Conservation (phyloP, 2,888 invertebrate species). For the Muscina levida region DNA sequence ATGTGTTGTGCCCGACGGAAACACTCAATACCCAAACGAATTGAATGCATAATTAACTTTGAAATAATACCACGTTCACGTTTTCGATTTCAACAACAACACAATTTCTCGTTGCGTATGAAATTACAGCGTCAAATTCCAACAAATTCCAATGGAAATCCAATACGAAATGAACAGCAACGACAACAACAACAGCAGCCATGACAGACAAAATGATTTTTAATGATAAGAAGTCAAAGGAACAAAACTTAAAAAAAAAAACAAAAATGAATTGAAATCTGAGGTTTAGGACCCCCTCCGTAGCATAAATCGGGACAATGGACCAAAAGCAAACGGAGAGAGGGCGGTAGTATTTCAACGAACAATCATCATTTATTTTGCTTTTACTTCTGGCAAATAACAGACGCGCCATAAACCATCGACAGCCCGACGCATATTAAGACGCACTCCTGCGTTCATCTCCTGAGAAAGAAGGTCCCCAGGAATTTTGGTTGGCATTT, state of each 20-base stretch:
- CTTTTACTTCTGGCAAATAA: conserved; percentile 49
- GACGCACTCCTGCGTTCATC: not conserved
- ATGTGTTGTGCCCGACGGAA: conserved; percentile 20
- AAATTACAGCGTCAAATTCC: conserved; percentile 12
- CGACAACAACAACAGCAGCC: conserved; percentile 29
- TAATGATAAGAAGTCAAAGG: conserved; percentile 43
- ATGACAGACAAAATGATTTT: conserved; percentile 38
- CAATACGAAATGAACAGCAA: not conserved
- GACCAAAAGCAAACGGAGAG: too few species aligned
- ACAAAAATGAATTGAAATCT: too few species aligned
- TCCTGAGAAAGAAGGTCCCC: not conserved
- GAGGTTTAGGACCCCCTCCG: not conserved
- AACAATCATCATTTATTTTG: conserved; percentile 26
- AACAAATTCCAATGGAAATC: conserved; percentile 11
- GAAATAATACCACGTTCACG: conserved; percentile 16
- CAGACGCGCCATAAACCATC: not conserved
- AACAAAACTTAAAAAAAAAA: conserved; percentile 3
- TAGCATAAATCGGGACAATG: too few species aligned
- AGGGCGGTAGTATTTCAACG: too few species aligned
- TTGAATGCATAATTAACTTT: conserved; percentile 49
- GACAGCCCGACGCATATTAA: too few species aligned
- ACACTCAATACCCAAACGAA: conserved; percentile 26
- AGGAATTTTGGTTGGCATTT: not conserved
- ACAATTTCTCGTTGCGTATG: not conserved
- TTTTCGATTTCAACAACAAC: conserved; percentile 14